Evolutionary conservation across 2,113 vertebrate species (phyloP).

Genomic region (Calyptommatus sinebrachiatus): DNA sequence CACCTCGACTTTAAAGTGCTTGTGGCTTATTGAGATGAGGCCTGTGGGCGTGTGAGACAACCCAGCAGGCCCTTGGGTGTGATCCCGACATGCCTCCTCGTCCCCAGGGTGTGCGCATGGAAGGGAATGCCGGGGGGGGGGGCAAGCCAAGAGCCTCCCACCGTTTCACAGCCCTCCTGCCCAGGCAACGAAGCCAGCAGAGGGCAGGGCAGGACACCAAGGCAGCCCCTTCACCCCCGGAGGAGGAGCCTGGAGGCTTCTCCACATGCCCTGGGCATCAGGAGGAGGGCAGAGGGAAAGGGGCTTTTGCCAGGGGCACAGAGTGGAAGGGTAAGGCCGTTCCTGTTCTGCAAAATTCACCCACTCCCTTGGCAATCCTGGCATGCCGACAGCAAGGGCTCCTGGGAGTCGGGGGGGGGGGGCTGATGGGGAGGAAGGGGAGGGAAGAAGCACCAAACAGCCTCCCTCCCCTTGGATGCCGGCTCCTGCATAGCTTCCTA

Average conservation of each 20-base stretch:
- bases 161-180: no score
- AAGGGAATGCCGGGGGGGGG: no score
- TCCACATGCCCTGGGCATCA: background rate
- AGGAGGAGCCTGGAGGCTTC: background rate
- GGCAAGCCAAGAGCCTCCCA: background rate
- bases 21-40: background rate
- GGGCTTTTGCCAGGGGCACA: background rate
- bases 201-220: background rate
- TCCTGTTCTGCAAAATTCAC: fast-evolving
- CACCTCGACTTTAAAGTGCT: background rate
- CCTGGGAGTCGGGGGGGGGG: background rate
- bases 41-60: background rate
- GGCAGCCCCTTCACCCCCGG: background rate
- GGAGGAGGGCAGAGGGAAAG: background rate
- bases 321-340: background rate
- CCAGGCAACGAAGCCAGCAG: background rate
- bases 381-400: no score
- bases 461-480: background rate
- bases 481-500: background rate
- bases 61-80: background rate
- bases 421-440: background rate
- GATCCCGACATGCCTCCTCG: no score
- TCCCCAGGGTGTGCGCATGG: background rate
- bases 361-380: background rate
- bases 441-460: no score